phyloP scores from a whole-genome alignment of 2,888 invertebrate species.

The Drosophila nr. fundita region DNA sequence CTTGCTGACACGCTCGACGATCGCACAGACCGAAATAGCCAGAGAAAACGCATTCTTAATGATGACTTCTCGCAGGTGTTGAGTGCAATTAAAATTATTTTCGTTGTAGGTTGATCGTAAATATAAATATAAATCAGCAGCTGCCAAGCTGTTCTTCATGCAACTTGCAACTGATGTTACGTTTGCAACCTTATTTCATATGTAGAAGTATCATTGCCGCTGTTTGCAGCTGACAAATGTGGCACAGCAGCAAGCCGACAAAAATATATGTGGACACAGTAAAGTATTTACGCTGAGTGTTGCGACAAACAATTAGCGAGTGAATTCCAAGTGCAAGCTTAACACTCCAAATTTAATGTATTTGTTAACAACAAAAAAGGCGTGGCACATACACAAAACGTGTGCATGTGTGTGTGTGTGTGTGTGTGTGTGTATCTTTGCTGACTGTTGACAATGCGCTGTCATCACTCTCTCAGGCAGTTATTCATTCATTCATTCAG shows the following conservation, averaged over 20 bases:
- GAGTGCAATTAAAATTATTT: background rate
- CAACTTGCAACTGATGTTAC: background rate
- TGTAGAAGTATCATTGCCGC: constrained; percentile 32
- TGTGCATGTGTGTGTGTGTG: background rate
- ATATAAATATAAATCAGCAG: background rate
- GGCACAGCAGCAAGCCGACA: background rate
- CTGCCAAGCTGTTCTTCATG: background rate
- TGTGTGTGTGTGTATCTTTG: constrained; percentile 42
- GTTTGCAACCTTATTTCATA: background rate
- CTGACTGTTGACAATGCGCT: constrained; percentile 60
- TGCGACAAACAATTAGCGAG: constrained; percentile 41
- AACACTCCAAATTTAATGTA: constrained; percentile 69
- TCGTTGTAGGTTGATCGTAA: background rate
- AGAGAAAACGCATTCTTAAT: too few species aligned
- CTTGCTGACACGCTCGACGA: background rate
- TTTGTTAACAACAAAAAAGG: constrained; percentile 54
- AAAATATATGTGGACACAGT: background rate
- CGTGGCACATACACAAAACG: constrained; percentile 26
- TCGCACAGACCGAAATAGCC: background rate
- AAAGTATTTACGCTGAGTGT: constrained; percentile 31
- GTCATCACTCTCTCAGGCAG: constrained; percentile 64
- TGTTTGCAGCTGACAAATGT: constrained; percentile 17
- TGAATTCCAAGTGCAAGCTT: constrained; percentile 60
- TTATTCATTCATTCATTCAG: constrained; percentile 28
- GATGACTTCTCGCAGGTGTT: background rate